phyloP scores from a whole-genome alignment of 64 coral and sea anemone genomes.

The Montipora efflorescens region DNA sequence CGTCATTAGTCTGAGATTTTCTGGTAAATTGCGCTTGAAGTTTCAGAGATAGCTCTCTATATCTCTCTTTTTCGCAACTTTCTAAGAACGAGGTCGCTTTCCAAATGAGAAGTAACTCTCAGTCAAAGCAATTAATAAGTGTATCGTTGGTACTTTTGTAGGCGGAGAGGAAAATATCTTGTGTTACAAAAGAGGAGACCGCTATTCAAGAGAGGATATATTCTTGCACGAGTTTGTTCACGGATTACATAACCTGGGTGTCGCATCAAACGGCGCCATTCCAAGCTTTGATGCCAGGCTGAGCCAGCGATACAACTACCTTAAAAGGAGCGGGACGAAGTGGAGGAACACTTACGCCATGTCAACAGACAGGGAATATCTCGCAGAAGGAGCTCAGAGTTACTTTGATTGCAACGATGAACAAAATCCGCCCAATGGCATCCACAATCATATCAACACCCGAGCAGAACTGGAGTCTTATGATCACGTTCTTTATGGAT shows the following conservation, averaged over 20 bases:
- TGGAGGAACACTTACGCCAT: slow-evolving; percentile 94
- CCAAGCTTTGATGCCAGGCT: slow-evolving; percentile 75
- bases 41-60: too few species aligned
- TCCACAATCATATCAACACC: slow-evolving; percentile 96
- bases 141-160: background rate
- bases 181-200: slow-evolving; percentile 69
- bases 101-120: too few species aligned
- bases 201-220: slow-evolving; percentile 92
- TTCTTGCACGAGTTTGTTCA: slow-evolving; percentile 97
- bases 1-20: too few species aligned
- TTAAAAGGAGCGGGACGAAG: slow-evolving; percentile 23
- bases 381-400: slow-evolving; percentile 94
- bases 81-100: background rate
- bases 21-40: too few species aligned
- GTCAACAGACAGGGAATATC: slow-evolving; percentile 89
- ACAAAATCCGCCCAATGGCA: slow-evolving; percentile 66
- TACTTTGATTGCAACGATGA: slow-evolving; percentile 91
- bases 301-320: slow-evolving; percentile 73
- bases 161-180: slow-evolving; percentile 96
- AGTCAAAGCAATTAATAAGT: background rate
- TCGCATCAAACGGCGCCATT: slow-evolving; percentile 72
- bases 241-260: slow-evolving; percentile 82
- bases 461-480: slow-evolving; percentile 71
- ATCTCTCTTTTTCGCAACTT: too few species aligned
- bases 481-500: slow-evolving; percentile 84